These are phyloP conservation scores for Poecile atricapillus DNA, from an alignment of 2,113 vertebrate genomes.

Conservation along the genomic window DNA sequence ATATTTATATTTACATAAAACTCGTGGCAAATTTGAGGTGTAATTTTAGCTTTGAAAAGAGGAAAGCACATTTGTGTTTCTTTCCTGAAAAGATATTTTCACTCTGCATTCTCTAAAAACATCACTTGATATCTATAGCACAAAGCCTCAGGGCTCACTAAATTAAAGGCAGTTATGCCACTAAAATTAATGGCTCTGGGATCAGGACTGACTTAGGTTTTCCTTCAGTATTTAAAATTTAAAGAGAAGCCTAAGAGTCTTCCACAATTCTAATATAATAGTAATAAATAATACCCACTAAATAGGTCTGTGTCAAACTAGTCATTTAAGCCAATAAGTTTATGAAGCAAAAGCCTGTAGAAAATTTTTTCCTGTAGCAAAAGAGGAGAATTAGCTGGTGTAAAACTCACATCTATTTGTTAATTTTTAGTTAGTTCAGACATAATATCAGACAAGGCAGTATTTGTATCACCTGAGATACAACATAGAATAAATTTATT, in stretches of 20 bases:
- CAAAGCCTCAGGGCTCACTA: not conserved
- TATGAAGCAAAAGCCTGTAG: not conserved
- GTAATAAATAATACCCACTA: conserved; percentile 16
- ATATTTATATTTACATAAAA: not conserved
- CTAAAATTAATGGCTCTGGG: not conserved
- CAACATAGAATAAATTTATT: not conserved
- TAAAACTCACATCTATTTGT: not conserved
- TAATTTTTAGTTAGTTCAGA: not conserved
- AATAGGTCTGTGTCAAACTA: not conserved
- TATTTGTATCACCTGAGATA: not conserved
- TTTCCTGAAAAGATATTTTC: not conserved
- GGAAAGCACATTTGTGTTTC: not conserved
- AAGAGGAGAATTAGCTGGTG: not conserved
- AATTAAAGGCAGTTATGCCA: not conserved
- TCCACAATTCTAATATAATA: not conserved
- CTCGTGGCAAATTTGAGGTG: not conserved
- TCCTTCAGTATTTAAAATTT: conserved; percentile 15
- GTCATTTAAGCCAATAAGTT: not conserved
- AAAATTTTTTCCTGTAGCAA: not conserved
- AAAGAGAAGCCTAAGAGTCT: not conserved
- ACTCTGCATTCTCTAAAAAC: not conserved
- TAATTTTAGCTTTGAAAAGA: not conserved
- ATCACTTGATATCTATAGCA: not conserved
- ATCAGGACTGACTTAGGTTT: not conserved
- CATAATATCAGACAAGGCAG: not conserved